These are phyloP conservation scores for Salticus scenicus DNA, from an alignment of 2,888 invertebrate genomes.

Conservation along the genomic window DNA sequence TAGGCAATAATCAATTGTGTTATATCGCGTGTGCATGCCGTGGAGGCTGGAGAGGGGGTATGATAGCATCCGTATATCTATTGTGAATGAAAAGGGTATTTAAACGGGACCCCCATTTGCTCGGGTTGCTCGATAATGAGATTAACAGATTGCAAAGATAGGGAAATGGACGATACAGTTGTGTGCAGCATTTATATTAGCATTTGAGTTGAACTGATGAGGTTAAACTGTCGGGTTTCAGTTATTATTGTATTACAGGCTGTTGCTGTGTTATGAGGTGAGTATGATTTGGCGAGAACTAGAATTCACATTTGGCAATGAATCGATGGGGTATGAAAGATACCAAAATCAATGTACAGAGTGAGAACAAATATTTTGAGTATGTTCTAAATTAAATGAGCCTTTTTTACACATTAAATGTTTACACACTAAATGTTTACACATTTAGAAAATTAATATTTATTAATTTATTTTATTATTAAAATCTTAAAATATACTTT, in stretches of 20 bases:
- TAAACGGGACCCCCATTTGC: conserved; percentile 51
- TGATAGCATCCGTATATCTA: conserved; percentile 57
- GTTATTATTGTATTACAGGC: conserved; percentile 64
- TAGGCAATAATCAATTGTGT: conserved; percentile 66
- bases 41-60: conserved; percentile 12
- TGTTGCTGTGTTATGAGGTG: conserved; percentile 57
- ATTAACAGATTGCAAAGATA: conserved; percentile 68
- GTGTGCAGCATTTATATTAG: conserved; percentile 67
- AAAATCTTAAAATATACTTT: no score
- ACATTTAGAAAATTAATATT: no score
- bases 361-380: no score
- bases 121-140: conserved; percentile 64
- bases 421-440: no score
- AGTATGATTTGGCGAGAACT: conserved; percentile 27
- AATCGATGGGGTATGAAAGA: no score
- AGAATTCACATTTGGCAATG: conserved; percentile 38
- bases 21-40: conserved; percentile 33
- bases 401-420: no score
- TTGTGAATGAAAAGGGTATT: conserved; percentile 59
- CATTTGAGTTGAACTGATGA: conserved; percentile 68
- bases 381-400: no score
- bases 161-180: conserved; percentile 34
- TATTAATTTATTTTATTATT: no score
- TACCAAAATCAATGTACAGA: no score
- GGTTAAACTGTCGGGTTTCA: conserved; percentile 69